Evolutionary conservation across 1,140 invertebrate species (phyloP).

Genomic region (Medauroidea extradentata): DNA sequence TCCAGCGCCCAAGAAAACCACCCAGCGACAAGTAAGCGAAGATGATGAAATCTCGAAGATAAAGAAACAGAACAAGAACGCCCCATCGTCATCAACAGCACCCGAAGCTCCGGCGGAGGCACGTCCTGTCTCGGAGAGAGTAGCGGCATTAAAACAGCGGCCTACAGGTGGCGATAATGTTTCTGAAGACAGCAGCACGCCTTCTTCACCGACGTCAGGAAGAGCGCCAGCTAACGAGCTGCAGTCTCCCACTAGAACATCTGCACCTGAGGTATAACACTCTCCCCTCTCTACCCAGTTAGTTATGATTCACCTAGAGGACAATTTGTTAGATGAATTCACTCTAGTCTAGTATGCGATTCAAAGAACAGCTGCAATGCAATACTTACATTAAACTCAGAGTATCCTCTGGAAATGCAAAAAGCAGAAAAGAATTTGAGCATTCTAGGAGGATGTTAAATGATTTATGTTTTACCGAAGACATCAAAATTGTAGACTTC

Average conservation of each 20-base stretch:
- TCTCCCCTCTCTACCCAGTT: too few relatives aligned
- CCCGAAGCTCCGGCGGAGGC: conserved; percentile 25
- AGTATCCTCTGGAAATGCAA: too few relatives aligned
- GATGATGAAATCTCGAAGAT: conserved; percentile 87
- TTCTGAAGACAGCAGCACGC: conserved; percentile 39
- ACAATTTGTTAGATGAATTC: too few relatives aligned
- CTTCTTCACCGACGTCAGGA: conserved; percentile 18
- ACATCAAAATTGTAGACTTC: too few relatives aligned
- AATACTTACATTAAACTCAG: too few relatives aligned
- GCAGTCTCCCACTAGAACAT: conserved; percentile 23
- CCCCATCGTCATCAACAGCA: conserved; percentile 52
- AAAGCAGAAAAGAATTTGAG: too few relatives aligned
- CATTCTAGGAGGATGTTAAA: too few relatives aligned
- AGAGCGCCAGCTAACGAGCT: conserved; percentile 10
- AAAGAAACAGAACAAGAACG: conserved; percentile 78
- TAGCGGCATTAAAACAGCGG: conserved; percentile 42
- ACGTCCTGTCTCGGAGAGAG: conserved; percentile 35
- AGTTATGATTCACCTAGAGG: too few relatives aligned
- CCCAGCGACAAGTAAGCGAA: conserved; percentile 66
- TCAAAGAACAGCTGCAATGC: too few relatives aligned
- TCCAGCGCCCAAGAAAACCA: conserved; percentile 24
- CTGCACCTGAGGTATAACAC: conserved; percentile 31
- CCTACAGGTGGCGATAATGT: background rate
- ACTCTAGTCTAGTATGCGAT: too few relatives aligned
- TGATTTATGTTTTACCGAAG: too few relatives aligned